Base-by-base conservation (phyloP, 2,797 vertebrate species). In the Pristis pectinata region DNA sequence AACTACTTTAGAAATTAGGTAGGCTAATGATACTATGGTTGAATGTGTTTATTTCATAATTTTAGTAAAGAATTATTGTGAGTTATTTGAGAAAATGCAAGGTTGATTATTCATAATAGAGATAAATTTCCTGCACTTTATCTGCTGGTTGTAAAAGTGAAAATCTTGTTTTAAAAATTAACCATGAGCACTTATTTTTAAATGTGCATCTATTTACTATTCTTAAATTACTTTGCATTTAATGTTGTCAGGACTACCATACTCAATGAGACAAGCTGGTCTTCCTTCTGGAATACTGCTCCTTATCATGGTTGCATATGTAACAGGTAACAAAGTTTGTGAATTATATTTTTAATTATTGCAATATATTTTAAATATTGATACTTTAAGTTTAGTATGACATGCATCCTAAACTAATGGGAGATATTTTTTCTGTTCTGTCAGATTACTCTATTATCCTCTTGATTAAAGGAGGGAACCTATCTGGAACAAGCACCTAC, bases 381-480 rank as follows among this genome's bases (percentile, higher is more conserved):
- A 17, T 83, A 30, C 10, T 87, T 87, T 13, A 17, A 87, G 82
- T 53, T 83, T 53, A 85, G 85, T 59, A 56, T 61, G 10, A n/a
- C 56, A 87, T 34, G 59, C 49, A 61, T 87, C 59, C 56, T 79
- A 94, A 76, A 59, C 37, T 19, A 24, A 79, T 94, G n/a, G 49
- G 44, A 37, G 56, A 24, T 44, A 19, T 67, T 27, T 49, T 64
- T 64, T 64, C 30, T 41, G 10, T 70, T 83, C 49, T 41, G 17
- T 76, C 64, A 99, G 99, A 99, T 96, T 99, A 98, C 96, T 98
- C 99, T 49, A 98, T 99, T 96, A 97, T 99, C 96, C 96, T 99
- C 94, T 96, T 99, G 95, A 98, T 99, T 95, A 99, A 98, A 98
- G 98, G 97, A 96, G 98, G 98, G 19, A 97, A 97, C 95, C 96